These are phyloP conservation scores for Ophioninae sp. DNA, from an alignment of 2,888 invertebrate genomes.

Conservation along the genomic window DNA sequence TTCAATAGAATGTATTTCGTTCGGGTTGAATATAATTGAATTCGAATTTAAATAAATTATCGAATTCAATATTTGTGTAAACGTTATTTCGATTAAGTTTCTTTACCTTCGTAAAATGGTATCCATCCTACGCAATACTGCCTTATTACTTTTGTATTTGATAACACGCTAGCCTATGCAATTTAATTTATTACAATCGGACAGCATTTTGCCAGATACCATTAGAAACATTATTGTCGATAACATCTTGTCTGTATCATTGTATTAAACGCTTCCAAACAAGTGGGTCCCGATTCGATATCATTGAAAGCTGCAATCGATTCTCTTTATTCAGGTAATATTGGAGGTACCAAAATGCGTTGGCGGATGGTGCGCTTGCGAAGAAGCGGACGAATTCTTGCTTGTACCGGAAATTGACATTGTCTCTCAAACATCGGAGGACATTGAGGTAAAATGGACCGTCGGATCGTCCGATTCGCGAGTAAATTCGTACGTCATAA, in stretches of 20 bases:
- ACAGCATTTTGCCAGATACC: too few relatives aligned
- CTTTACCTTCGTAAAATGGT: too few relatives aligned
- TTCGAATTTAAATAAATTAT: too few relatives aligned
- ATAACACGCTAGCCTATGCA: too few relatives aligned
- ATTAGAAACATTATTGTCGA: background rate
- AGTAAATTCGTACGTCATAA: constrained; percentile 68
- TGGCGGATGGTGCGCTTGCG: constrained; percentile 71
- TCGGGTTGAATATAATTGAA: too few relatives aligned
- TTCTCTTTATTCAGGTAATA: constrained; percentile 65
- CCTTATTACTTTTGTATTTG: too few relatives aligned
- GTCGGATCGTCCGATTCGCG: constrained; percentile 46
- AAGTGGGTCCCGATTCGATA: background rate
- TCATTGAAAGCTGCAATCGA: background rate
- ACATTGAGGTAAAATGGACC: constrained; percentile 70
- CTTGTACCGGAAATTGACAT: constrained; percentile 69
- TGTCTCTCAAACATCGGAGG: constrained; percentile 33
- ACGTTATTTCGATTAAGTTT: too few relatives aligned
- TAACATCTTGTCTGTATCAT: background rate
- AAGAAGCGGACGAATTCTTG: constrained; percentile 61
- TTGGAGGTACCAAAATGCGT: constrained; percentile 75
- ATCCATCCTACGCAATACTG: too few relatives aligned
- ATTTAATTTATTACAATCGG: too few relatives aligned
- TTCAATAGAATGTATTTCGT: too few relatives aligned
- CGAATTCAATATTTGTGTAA: too few relatives aligned
- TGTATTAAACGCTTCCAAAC: background rate